A percentile compares a stretch with the other conserved stretches of the same genome.
Conservation (phyloP, 1,140 invertebrate genomes). For the Saxidomus purpurata region DNA sequence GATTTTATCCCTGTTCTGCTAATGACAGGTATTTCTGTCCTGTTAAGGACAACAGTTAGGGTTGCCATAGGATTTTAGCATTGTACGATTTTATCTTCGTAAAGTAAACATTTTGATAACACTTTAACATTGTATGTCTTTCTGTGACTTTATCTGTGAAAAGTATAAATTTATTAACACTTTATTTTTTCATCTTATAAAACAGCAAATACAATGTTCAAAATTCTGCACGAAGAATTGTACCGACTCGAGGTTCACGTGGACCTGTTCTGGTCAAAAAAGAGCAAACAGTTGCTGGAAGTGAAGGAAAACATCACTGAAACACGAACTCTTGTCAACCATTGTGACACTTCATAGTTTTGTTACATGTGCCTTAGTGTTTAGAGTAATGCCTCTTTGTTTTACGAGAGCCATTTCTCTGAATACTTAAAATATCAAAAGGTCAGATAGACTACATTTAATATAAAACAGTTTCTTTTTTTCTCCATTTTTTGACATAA, state of each 20-base stretch:
- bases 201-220: constrained; percentile 56
- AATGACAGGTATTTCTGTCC: too few species aligned
- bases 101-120: too few species aligned
- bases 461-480: too few species aligned
- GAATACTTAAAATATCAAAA: not conserved
- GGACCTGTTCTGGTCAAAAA: constrained; percentile 81
- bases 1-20: too few species aligned
- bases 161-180: not conserved
- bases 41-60: too few species aligned
- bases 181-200: constrained; percentile 30
- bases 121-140: too few species aligned
- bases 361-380: not conserved
- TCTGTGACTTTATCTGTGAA: not conserved
- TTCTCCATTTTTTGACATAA: too few species aligned
- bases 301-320: constrained; percentile 53
- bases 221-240: constrained; percentile 80
- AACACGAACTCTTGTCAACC: constrained; percentile 40
- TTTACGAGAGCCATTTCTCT: not conserved
- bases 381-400: not conserved
- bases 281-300: constrained; percentile 44
- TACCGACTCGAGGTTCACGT: constrained; percentile 83
- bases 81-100: too few species aligned
- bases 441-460: not conserved
- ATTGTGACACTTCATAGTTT: constrained; percentile 15
- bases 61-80: too few species aligned